Evolutionary conservation across 2,888 invertebrate species (phyloP).

Genomic region (Microctonus hyperodae): DNA sequence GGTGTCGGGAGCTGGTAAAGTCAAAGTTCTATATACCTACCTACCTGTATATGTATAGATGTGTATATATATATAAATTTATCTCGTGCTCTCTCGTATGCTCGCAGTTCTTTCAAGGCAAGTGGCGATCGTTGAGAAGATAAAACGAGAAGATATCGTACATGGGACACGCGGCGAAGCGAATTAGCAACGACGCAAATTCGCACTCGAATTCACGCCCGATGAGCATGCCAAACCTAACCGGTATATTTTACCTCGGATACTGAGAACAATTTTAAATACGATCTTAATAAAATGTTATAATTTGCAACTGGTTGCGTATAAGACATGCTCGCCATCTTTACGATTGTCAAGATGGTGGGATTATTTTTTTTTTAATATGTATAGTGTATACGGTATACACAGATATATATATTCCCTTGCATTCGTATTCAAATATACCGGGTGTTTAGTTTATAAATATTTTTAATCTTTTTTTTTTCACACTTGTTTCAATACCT

Average conservation of each 20-base stretch:
- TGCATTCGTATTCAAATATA: too few relatives aligned
- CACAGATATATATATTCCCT: background rate
- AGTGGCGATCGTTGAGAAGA: slow-evolving; percentile 42
- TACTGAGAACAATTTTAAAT: background rate
- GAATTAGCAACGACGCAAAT: slow-evolving; percentile 46
- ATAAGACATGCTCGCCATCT: background rate
- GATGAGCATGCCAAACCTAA: background rate
- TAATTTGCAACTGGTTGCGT: background rate
- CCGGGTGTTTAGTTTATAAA: background rate
- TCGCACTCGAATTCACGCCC: slow-evolving; percentile 30
- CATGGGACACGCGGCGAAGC: slow-evolving; percentile 37
- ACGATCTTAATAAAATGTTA: background rate
- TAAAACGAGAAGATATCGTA: slow-evolving; percentile 33
- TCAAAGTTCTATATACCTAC: background rate
- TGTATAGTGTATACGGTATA: background rate
- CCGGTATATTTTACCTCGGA: slow-evolving; percentile 5
- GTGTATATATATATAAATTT: too few relatives aligned
- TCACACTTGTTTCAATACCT: background rate
- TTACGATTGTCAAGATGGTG: background rate
- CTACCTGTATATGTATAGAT: background rate
- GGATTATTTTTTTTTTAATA: background rate
- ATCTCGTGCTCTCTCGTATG: background rate
- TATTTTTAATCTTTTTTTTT: background rate
- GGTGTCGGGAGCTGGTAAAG: slow-evolving; percentile 50
- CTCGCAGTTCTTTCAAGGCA: slow-evolving; percentile 33